Conservation (phyloP, 2,113 vertebrate genomes). For the Hydropotes inermis region DNA sequence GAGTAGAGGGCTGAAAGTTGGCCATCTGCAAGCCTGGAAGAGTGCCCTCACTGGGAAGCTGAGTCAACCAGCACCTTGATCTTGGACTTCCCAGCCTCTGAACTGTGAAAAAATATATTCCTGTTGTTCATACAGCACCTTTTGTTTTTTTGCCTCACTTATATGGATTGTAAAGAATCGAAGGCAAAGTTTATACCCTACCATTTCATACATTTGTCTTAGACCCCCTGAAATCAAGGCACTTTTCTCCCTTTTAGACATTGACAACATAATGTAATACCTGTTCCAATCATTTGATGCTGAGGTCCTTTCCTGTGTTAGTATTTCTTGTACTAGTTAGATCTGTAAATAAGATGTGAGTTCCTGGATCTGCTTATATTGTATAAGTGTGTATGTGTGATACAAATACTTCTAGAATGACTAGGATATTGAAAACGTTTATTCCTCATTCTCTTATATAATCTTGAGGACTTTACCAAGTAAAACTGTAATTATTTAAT, state of each 20-base stretch:
- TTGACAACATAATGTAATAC: neutral
- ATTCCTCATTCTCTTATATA: conserved; percentile 1
- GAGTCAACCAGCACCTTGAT: neutral
- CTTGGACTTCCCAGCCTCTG: neutral
- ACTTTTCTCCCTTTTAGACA: neutral
- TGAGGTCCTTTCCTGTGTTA: neutral
- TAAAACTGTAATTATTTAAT: conserved; percentile 21
- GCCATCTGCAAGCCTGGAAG: neutral
- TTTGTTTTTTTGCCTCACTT: neutral
- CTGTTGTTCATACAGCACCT: neutral
- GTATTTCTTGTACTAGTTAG: neutral
- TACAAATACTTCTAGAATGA: neutral
- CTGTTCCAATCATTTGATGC: neutral
- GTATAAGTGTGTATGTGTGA: neutral
- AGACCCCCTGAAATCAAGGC: neutral
- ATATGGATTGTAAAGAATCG: neutral
- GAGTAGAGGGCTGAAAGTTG: neutral
- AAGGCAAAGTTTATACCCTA: neutral
- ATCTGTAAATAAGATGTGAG: neutral
- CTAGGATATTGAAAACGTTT: neutral
- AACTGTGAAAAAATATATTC: neutral
- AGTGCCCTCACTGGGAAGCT: neutral
- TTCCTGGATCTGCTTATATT: neutral
- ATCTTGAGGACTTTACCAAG: neutral
- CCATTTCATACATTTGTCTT: neutral